A percentile compares a stretch with the other conserved stretches of the same genome.
These are phyloP conservation scores for Salmo trutta DNA, from an alignment of 2,797 vertebrate genomes.

Conservation along the genomic window DNA sequence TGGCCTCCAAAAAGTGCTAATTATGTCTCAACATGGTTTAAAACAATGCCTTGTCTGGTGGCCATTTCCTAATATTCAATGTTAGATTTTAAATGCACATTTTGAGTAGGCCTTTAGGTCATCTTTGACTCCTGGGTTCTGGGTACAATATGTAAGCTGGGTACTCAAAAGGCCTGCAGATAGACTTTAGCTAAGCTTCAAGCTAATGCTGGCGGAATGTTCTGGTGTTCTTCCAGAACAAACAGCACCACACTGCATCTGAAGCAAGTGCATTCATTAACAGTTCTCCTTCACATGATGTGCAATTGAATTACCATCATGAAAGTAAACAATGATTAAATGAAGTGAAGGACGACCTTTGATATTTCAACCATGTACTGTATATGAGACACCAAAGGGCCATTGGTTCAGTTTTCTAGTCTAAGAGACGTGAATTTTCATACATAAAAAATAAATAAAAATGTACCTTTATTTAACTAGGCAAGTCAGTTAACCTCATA, in stretches of 20 bases:
- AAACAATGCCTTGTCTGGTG: not conserved
- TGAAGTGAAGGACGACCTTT: conserved; percentile 16
- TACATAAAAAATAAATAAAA: too few species aligned
- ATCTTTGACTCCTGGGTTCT: not conserved
- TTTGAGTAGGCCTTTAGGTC: not conserved
- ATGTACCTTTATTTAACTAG: too few species aligned
- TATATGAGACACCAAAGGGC: not conserved
- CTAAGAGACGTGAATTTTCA: not conserved
- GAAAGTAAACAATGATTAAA: not conserved
- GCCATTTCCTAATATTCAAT: not conserved
- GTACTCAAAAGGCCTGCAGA: not conserved
- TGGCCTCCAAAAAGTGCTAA: not conserved
- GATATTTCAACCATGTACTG: conserved; percentile 5
- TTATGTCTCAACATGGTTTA: not conserved
- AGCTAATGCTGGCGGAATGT: not conserved
- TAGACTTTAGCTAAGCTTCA: not conserved
- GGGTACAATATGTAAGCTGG: not conserved
- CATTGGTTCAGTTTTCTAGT: not conserved
- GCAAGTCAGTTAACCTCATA: too few species aligned
- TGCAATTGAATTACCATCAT: not conserved
- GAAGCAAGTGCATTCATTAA: conserved; percentile 43
- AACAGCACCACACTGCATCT: conserved; percentile 28
- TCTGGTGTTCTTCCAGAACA: conserved; percentile 48
- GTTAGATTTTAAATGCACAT: not conserved
- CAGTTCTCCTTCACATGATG: conserved; percentile 25